Evolutionary conservation across 2,797 vertebrate species (phyloP).

Genomic region (Chelon labrosus): DNA sequence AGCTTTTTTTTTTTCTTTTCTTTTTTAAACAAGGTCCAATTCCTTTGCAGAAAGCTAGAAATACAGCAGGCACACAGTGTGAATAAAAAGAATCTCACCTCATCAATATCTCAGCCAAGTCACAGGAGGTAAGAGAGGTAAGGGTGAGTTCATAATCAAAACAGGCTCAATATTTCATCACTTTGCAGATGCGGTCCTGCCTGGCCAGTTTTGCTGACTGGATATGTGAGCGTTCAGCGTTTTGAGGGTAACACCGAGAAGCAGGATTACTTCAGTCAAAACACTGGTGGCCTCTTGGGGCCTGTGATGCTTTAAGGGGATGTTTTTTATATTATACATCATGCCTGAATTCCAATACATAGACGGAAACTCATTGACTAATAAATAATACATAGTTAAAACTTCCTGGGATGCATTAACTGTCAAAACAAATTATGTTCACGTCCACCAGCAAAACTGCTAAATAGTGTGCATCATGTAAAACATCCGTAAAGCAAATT

Average conservation of each 20-base stretch:
- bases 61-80: constrained; percentile 42
- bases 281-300: constrained; percentile 49
- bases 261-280: constrained; percentile 59
- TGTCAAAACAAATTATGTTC: constrained; percentile 47
- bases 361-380: constrained; percentile 28
- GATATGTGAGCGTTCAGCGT: constrained; percentile 45
- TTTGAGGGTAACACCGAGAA: constrained; percentile 49
- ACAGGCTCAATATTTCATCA: constrained; percentile 73
- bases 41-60: constrained; percentile 56
- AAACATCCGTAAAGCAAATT: constrained; percentile 34
- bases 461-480: constrained; percentile 16
- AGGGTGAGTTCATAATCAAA: constrained; percentile 70
- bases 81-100: constrained; percentile 52
- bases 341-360: constrained; percentile 29
- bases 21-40: constrained; percentile 30
- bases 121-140: constrained; percentile 60
- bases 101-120: constrained; percentile 67
- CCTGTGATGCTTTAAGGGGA: constrained; percentile 47
- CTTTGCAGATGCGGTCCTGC: constrained; percentile 60
- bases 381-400: constrained; percentile 60
- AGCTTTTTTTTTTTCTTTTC: constrained; percentile 23
- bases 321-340: constrained; percentile 48
- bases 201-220: constrained; percentile 57
- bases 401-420: constrained; percentile 38
- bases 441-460: constrained; percentile 19